phyloP scores from a whole-genome alignment of 1,140 invertebrate genomes.

The Drosophila erecta region DNA sequence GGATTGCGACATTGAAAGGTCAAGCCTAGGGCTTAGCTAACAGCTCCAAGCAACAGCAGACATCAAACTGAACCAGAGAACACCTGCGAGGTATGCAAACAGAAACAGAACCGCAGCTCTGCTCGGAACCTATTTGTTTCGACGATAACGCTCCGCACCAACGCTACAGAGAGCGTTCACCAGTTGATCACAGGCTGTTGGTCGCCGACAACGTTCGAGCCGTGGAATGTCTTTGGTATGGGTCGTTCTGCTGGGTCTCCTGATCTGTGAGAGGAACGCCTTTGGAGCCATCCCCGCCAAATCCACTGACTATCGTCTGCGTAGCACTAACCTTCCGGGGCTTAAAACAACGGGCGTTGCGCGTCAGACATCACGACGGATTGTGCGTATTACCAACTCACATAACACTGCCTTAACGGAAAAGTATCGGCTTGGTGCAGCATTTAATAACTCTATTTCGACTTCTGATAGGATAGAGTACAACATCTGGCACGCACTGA shows the following conservation, averaged over 20 bases:
- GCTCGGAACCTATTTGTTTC: background rate
- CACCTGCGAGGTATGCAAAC: slow-evolving; percentile 38
- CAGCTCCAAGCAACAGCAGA: slow-evolving; percentile 3
- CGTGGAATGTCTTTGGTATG: slow-evolving; percentile 20
- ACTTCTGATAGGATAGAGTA: slow-evolving; percentile 1
- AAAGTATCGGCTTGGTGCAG: background rate
- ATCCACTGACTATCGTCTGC: background rate
- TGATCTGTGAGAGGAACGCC: background rate
- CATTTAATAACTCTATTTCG: background rate
- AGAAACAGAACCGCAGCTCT: slow-evolving; percentile 9
- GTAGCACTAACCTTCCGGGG: too few species aligned
- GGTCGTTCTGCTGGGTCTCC: slow-evolving; percentile 11
- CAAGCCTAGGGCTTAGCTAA: slow-evolving; percentile 9
- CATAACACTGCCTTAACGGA: too few species aligned
- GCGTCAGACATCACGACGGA: background rate
- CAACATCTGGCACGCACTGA: slow-evolving; percentile 16
- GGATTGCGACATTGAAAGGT: background rate
- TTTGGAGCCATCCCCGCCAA: background rate
- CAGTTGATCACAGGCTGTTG: slow-evolving; percentile 13
- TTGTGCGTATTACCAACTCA: background rate
- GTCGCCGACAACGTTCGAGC: background rate
- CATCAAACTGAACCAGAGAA: background rate
- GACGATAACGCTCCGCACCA: background rate
- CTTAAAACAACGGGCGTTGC: background rate
- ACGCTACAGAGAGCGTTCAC: background rate